Conservation (phyloP, 2,888 invertebrate species). For the Tetramorium bicarinatum region DNA sequence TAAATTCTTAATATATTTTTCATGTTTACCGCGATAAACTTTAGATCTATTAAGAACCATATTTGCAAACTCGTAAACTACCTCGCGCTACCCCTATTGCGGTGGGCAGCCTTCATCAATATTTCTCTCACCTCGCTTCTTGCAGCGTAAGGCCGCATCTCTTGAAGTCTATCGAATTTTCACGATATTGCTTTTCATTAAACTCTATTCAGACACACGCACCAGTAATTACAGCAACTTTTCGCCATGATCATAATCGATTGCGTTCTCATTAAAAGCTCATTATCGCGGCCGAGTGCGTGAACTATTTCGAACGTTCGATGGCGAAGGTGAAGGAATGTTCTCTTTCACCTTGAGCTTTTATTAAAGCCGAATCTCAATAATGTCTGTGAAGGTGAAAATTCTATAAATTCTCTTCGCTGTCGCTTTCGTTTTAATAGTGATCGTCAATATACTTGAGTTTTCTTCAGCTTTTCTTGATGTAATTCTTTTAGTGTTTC, state of each 20-base stretch:
- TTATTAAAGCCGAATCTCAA: slow-evolving; percentile 66
- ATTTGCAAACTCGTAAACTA: slow-evolving; percentile 57
- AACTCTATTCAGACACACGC: slow-evolving; percentile 68
- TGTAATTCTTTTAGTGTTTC: neutral
- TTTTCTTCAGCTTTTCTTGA: slow-evolving; percentile 22
- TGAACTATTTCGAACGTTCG: slow-evolving; percentile 72
- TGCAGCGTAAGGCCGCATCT: slow-evolving; percentile 45
- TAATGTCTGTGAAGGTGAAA: slow-evolving; percentile 52
- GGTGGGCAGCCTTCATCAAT: slow-evolving; percentile 67
- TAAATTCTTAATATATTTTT: slow-evolving; percentile 26
- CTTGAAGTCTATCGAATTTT: slow-evolving; percentile 66
- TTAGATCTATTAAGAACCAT: slow-evolving; percentile 62
- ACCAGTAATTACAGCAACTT: slow-evolving; percentile 71
- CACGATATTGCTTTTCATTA: slow-evolving; percentile 74
- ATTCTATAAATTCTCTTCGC: slow-evolving; percentile 69
- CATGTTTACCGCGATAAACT: slow-evolving; percentile 37
- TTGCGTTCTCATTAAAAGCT: slow-evolving; percentile 72
- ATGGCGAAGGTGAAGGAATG: slow-evolving; percentile 70
- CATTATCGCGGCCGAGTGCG: slow-evolving; percentile 68
- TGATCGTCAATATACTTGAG: slow-evolving; percentile 59
- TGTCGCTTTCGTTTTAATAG: slow-evolving; percentile 61
- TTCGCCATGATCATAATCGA: slow-evolving; percentile 63
- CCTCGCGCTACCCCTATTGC: slow-evolving; percentile 56
- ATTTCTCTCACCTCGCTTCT: slow-evolving; percentile 71
- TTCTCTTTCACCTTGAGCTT: slow-evolving; percentile 59